Base-by-base conservation (phyloP, 2,113 vertebrate species). In the Burhinus oedicnemus region DNA sequence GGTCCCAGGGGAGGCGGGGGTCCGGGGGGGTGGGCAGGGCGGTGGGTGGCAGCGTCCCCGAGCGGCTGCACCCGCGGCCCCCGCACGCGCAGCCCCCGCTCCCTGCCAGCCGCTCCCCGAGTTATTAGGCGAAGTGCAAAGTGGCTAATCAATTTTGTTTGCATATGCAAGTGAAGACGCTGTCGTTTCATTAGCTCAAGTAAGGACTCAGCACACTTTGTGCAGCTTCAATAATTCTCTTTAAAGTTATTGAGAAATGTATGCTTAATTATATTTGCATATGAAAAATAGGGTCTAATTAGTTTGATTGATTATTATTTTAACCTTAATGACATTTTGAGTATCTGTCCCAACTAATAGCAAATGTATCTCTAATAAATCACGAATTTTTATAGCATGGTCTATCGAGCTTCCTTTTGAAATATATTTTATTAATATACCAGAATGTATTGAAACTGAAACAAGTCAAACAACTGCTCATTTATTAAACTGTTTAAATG, bases 251-350 rank as follows among this genome's bases (percentile, higher is more conserved):
- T 42, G 97, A 98, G 97, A 97, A 97, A 96, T 97, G 97, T 97
- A 98, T 97, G 97, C 98, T 98, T 98, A 98, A 98, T 98, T 98
- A 98, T 98, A 98, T 98, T 98, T 98, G 98, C 98, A 98, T 98
- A 98, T 98, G 98, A 98, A 98, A 98, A 98, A 98, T 98, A 98
- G 97, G 94, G 82, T 83, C 98, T 98, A 98, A 98, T 98, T 98
- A 98, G 97, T 98, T 97, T 98, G 98, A 98, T 98, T 98, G 98
- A 98, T 98, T 98, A 97, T 98, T 98, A 98, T 98, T 98, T 98
- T 98, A 98, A 98, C 98, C 98, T 97, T 98, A 98, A 98, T 97
- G 98, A 98, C 98, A 97, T 98, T 98, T 98, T 98, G 98, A 98
- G 97, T 98, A 98, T 98, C 98, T 98, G 97, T 98, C 98, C 98